Evolutionary conservation across 2,888 invertebrate genomes (phyloP), one percentile per base, ranked within the genome.

Genomic region (Anthophora plumipes): DNA sequence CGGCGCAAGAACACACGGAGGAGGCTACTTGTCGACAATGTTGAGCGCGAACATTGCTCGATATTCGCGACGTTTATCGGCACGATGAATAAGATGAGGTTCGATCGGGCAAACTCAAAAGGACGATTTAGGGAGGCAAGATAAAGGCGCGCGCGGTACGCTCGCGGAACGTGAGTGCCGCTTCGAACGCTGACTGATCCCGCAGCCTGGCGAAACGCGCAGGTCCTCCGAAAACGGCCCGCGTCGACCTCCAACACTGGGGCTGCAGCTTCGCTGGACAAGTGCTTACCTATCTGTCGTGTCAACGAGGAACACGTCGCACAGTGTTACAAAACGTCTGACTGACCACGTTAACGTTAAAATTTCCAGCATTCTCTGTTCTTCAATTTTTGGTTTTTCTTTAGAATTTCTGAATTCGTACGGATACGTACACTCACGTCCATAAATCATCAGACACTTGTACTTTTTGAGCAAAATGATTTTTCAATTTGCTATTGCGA

Each of bases 141-240:
- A 83, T 80, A 87, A 86, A 87, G 87, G 86, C 77, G 85, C 83
- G 83, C 83, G 87, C 87, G 82, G 80, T 66, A 83, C 82, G 84
- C 64, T 52, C 83, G 70, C 81, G 86, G 85, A 82, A 85, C 85
- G 86, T 87, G 88, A 88, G 86, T 90, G 88, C 84, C 85, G 89
- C 88, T 81, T 84, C 83, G 81, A 84, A 83, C 86, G 86, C 80
- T 86, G 87, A 90, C 89, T 89, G 90, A 90, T 87, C 86, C 83
- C 81, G 78, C 75, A 75, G 78, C 77, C 81, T 72, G 87, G 46
- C 81, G 77, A 66, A 88, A 80, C 87, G 90, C 90, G 90, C 90
- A 90, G 89, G 90, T 84, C 87, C 84, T 80, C 63, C 60, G 54
- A 67, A n/a, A 75, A 77, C 88, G 74, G 84, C 80, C 82, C 83